A percentile compares a stretch with the other conserved stretches of the same genome.
These are phyloP conservation scores for Pygoscelis antarcticus DNA, from an alignment of 2,113 vertebrate species.

Conservation along the genomic window DNA sequence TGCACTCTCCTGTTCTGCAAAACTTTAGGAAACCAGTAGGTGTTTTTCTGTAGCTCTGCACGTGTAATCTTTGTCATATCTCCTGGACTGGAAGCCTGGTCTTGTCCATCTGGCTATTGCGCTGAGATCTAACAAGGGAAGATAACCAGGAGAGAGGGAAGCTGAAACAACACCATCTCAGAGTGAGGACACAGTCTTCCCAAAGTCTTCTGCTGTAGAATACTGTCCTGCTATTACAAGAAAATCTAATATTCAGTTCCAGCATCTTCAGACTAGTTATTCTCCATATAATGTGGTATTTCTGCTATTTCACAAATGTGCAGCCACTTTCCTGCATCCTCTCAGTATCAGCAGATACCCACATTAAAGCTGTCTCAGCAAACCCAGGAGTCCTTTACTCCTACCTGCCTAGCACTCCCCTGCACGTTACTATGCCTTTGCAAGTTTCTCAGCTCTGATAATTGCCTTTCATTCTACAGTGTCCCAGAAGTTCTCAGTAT, in stretches of 20 bases:
- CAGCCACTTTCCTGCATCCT: neutral
- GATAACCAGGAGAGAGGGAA: neutral
- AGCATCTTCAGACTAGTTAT: neutral
- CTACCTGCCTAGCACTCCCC: neutral
- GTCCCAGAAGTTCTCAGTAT: neutral
- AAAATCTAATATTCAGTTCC: neutral
- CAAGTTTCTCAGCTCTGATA: neutral
- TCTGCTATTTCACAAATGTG: neutral
- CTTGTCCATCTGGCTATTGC: neutral
- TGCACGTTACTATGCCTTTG: neutral
- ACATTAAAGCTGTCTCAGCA: neutral
- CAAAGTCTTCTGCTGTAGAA: neutral
- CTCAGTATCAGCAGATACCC: neutral
- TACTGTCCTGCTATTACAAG: neutral
- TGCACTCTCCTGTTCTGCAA: neutral
- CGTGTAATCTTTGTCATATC: neutral
- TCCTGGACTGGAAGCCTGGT: neutral
- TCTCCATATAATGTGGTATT: neutral
- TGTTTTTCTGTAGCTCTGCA: neutral
- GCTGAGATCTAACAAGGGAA: neutral
- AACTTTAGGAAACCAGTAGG: neutral
- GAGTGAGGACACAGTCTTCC: neutral
- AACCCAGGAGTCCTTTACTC: neutral
- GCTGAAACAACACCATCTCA: neutral
- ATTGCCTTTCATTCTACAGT: neutral